A percentile compares a stretch with the other conserved stretches of the same genome.
Conservation (phyloP, 2,113 vertebrate species). For the Erinaceus europaeus region DNA sequence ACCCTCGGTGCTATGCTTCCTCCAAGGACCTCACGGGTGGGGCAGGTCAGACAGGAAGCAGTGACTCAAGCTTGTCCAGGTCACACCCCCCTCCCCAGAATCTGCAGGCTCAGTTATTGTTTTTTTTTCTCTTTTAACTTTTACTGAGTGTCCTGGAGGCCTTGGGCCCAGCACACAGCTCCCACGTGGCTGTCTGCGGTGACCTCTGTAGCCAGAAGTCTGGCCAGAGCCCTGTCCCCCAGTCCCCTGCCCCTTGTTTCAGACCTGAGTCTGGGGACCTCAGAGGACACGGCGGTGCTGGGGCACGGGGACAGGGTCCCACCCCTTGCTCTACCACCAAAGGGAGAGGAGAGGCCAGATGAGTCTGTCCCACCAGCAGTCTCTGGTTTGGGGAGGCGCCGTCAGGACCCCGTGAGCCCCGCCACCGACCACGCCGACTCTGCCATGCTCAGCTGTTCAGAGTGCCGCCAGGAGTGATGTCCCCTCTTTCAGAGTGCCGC, state of each 20-base stretch:
- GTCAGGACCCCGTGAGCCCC: too few relatives aligned
- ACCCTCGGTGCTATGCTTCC: too few relatives aligned
- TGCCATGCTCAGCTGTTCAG: constrained; percentile 38
- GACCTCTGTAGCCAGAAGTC: constrained; percentile 15
- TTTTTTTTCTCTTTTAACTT: not conserved
- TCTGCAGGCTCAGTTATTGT: not conserved
- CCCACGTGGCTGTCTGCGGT: constrained; percentile 46
- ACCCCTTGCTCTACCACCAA: not conserved
- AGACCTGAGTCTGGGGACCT: not conserved
- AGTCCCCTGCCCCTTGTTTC: not conserved
- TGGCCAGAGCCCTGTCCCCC: not conserved
- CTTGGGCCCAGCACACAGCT: not conserved
- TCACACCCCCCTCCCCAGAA: not conserved
- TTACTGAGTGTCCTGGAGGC: constrained; percentile 8
- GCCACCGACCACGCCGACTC: too few relatives aligned
- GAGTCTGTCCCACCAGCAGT: fast-evolving
- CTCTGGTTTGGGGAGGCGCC: too few relatives aligned
- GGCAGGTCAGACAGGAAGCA: too few relatives aligned
- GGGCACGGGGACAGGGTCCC: too few relatives aligned
- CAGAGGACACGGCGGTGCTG: too few relatives aligned
- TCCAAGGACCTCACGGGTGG: too few relatives aligned
- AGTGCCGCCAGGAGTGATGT: constrained; percentile 68
- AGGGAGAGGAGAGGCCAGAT: not conserved
- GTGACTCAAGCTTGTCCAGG: too few relatives aligned
- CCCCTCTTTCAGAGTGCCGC: constrained; percentile 64